These are phyloP conservation scores for Branchipolynoe longqiensis DNA, from an alignment of 2,888 invertebrate genomes.

Conservation along the genomic window DNA sequence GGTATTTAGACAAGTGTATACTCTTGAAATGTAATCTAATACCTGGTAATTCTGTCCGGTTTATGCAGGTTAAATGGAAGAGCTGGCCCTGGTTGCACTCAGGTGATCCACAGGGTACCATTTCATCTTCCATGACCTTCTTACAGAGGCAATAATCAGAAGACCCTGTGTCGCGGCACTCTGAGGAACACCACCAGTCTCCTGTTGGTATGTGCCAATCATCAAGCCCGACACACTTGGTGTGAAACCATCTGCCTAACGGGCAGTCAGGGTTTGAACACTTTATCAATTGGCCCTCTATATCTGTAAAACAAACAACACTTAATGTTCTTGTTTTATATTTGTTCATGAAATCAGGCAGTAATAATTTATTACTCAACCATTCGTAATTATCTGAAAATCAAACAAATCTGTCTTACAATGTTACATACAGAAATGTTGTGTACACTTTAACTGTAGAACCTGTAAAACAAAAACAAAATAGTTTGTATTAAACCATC, in stretches of 20 bases:
- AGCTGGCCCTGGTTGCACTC: neutral
- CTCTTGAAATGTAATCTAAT: neutral
- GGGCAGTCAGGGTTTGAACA: constrained; percentile 22
- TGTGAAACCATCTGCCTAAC: constrained; percentile 25
- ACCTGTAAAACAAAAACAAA: too few species aligned
- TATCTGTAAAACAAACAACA: neutral
- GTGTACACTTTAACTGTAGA: too few species aligned
- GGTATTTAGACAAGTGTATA: too few species aligned
- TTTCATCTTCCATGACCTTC: neutral
- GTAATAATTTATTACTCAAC: too few species aligned
- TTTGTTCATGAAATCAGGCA: too few species aligned
- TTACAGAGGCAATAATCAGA: constrained; percentile 7
- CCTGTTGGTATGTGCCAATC: neutral
- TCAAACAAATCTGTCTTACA: too few species aligned
- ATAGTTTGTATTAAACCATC: too few species aligned
- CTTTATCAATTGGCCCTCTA: neutral
- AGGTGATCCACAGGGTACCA: neutral
- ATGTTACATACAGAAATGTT: too few species aligned
- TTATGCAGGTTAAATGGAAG: neutral
- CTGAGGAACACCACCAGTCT: constrained; percentile 46
- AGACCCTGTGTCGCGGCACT: neutral
- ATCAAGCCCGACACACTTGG: neutral
- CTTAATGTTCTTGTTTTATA: too few species aligned
- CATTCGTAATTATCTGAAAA: too few species aligned
- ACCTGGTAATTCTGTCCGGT: neutral